phyloP scores from a whole-genome alignment of 23 tunicate species.

The Oikopleura dioica region DNA sequence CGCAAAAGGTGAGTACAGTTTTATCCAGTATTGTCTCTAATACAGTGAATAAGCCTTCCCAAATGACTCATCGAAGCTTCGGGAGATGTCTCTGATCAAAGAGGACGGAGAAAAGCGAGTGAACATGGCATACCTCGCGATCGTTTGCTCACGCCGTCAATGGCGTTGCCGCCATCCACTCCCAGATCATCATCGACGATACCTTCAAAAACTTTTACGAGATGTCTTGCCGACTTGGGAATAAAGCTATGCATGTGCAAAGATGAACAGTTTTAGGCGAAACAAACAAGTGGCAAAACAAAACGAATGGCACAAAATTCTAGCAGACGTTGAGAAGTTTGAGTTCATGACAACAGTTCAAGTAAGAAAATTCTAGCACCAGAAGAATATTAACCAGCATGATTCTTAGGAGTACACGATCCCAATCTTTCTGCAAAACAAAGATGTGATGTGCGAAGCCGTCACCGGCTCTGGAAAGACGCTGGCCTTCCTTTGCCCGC shows the following conservation, averaged over 20 bases:
- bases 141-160: slow-evolving; percentile 95
- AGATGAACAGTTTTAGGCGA: too few relatives aligned
- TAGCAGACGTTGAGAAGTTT: too few relatives aligned
- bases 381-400: too few relatives aligned
- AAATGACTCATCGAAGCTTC: slow-evolving; percentile 28
- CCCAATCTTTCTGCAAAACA: slow-evolving; percentile 54
- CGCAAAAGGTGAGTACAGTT: too few relatives aligned
- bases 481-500: slow-evolving; percentile 69
- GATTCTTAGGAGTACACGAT: slow-evolving; percentile 20
- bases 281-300: slow-evolving; percentile 70
- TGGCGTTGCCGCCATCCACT: slow-evolving; percentile 93
- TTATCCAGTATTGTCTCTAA: too few relatives aligned
- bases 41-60: too few relatives aligned
- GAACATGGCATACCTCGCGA: slow-evolving; percentile 91
- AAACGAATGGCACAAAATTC: slow-evolving; percentile 90
- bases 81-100: slow-evolving; percentile 65
- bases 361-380: too few relatives aligned
- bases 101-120: slow-evolving; percentile 90
- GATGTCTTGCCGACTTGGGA: slow-evolving; percentile 42
- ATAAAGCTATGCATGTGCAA: too few relatives aligned
- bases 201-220: slow-evolving; percentile 82
- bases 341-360: neutral
- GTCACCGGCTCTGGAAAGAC: slow-evolving; percentile 97
- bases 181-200: slow-evolving; percentile 33
- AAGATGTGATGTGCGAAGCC: slow-evolving; percentile 87